Evolutionary conservation across 2,888 invertebrate genomes (phyloP).

Genomic region (Drosophila nr. medialis): DNA sequence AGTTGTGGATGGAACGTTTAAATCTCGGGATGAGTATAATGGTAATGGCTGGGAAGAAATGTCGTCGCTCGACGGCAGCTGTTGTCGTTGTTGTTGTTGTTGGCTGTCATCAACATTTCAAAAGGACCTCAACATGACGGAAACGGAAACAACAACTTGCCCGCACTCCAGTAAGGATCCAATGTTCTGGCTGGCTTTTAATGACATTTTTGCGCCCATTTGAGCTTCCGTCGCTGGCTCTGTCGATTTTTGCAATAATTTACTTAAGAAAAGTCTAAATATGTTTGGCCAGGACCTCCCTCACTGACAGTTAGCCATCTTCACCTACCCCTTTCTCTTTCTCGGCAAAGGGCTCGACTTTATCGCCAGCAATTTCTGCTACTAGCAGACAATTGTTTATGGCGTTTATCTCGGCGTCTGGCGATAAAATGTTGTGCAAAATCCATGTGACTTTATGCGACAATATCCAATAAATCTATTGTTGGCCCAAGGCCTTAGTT

Average conservation of each 20-base stretch:
- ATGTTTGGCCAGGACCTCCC: slow-evolving; percentile 34
- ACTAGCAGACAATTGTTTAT: slow-evolving; percentile 67
- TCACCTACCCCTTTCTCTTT: background rate
- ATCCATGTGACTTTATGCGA: slow-evolving; percentile 74
- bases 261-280: slow-evolving; percentile 76
- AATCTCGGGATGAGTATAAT: slow-evolving; percentile 33
- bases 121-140: slow-evolving; percentile 73
- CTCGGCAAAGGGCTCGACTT: slow-evolving; percentile 6
- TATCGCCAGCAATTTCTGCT: slow-evolving; percentile 49
- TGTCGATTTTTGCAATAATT: slow-evolving; percentile 75
- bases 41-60: slow-evolving; percentile 18
- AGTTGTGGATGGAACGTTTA: slow-evolving; percentile 17
- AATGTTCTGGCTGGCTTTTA: slow-evolving; percentile 56
- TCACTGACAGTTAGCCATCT: background rate
- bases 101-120: slow-evolving; percentile 54
- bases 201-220: slow-evolving; percentile 80
- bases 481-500: slow-evolving; percentile 36
- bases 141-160: slow-evolving; percentile 78
- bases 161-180: slow-evolving; percentile 37
- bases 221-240: slow-evolving; percentile 63
- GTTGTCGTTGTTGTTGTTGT: slow-evolving; percentile 17
- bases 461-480: slow-evolving; percentile 80
- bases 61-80: slow-evolving; percentile 17
- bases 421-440: slow-evolving; percentile 72
- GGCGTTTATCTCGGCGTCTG: slow-evolving; percentile 72